Evolutionary conservation across 2,797 vertebrate genomes (phyloP), one percentile per base, ranked within the genome.

Genomic region (Jordanella pulchra): DNA sequence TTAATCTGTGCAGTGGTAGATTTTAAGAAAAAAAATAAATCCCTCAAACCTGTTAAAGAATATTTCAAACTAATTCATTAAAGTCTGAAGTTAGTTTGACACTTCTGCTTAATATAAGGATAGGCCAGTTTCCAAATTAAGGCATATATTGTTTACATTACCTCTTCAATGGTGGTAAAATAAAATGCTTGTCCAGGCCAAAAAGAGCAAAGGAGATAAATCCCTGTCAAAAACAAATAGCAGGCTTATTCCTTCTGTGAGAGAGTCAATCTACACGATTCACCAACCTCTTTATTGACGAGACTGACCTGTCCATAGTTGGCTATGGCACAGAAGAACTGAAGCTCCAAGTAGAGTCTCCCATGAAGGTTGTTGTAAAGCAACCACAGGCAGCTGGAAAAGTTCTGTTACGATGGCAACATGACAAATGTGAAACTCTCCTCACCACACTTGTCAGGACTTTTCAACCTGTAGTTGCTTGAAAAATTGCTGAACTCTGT

Each of bases 181-280:
- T 97, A 86, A 98, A 93, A 93, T 98, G 96, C 84, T 98, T 97
- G 89, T 99, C 98, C 86, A 99, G 91, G 23, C 98, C 98, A 92
- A 99, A 99, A 86, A 99, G 95, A 83, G 94, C 96, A 87, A 99
- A 99, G 48, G 96, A 98, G 89, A 99, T 95, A 78, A 99, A 95
- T 39, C 97, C 97, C 98, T 99, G 82, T 4, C 3, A 83, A 84
- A 0, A 87, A 67, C 5, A 72, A 76, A 67, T 50, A 75, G 0
- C 15, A 47, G 10, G 4, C 42, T 71, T 27, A 71, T 64, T 25
- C 78, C 27, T 12, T 32, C 13, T 53, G 14, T 65, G 50, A 25
- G 14, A 69, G 28, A 56, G 27, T 11, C n/a, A 60, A 55, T n/a
- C 14, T 15, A 58, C 5, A 51, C 27, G 67, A 27, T 73, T 54